Conservation (phyloP, 2,888 invertebrate species). For the Cephus runcator region DNA sequence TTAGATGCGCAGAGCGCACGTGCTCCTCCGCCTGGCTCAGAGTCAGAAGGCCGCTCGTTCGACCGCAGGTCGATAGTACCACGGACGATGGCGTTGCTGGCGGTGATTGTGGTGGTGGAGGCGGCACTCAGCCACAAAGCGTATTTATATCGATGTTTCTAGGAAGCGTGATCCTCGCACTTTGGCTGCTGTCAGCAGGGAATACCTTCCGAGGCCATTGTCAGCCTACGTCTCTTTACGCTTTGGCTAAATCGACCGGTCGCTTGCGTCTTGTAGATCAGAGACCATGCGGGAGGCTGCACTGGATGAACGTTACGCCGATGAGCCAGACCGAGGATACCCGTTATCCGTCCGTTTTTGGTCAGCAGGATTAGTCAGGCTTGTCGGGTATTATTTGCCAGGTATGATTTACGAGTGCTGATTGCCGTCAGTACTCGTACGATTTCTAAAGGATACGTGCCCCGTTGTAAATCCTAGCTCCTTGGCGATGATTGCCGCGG, state of each 20-base stretch:
- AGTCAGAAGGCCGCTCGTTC: not conserved
- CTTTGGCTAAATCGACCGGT: not conserved
- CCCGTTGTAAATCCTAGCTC: too few species aligned
- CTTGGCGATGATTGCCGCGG: not conserved
- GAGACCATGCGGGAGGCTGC: not conserved
- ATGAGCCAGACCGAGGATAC: not conserved
- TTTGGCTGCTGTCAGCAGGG: conserved; percentile 17
- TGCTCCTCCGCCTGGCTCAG: not conserved
- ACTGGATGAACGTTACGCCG: not conserved
- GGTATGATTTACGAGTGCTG: not conserved
- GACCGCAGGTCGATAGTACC: not conserved
- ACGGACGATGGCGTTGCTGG: not conserved
- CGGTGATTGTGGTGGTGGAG: not conserved
- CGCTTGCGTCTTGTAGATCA: not conserved
- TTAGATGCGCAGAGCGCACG: not conserved
- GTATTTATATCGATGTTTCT: conserved; percentile 19
- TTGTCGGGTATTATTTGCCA: not conserved
- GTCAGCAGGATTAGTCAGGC: not conserved
- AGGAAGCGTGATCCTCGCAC: conserved; percentile 19
- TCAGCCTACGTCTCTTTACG: not conserved
- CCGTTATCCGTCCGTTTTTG: not conserved
- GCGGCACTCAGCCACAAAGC: not conserved
- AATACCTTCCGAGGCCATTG: conserved; percentile 2
- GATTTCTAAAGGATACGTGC: not conserved
- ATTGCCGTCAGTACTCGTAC: not conserved